Percentiles rank a stretch among this genome's conserved stretches.
Conservation (phyloP, 2,113 vertebrate genomes). For the Nesogale talazaci region DNA sequence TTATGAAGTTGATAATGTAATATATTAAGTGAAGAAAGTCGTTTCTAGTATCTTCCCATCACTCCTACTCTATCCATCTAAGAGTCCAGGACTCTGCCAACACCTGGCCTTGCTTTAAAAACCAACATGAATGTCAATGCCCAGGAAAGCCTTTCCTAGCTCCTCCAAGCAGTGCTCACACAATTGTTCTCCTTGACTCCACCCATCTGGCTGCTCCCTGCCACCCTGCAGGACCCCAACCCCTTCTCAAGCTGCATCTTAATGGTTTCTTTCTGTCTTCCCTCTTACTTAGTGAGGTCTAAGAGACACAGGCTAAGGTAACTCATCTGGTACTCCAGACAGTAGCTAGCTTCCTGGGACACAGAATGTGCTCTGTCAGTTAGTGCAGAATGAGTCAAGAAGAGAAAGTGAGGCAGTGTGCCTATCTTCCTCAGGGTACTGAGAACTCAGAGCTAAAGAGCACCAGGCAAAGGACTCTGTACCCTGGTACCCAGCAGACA, state of each 20-base stretch:
- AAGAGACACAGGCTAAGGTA: neutral
- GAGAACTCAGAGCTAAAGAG: neutral
- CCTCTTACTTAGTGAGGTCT: neutral
- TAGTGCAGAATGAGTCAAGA: neutral
- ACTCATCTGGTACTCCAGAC: neutral
- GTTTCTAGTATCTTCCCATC: conserved; percentile 45
- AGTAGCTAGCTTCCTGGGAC: neutral
- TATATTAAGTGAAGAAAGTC: conserved; percentile 19
- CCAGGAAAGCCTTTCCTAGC: neutral
- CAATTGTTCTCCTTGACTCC: neutral
- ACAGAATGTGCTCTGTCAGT: neutral
- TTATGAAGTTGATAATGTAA: conserved; percentile 54
- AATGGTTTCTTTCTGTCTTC: neutral
- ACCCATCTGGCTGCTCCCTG: neutral
- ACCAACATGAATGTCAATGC: conserved; percentile 7
- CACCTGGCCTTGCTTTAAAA: conserved; percentile 8
- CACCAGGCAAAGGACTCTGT: neutral
- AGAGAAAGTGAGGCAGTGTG: neutral
- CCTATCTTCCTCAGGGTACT: neutral
- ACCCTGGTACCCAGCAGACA: neutral
- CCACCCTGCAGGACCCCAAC: neutral
- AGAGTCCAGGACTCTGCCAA: conserved; percentile 14
- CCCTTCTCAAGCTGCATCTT: neutral
- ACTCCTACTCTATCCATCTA: conserved; percentile 29
- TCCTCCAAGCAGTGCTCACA: neutral